Evolutionary conservation across 2,888 invertebrate species (phyloP).

Genomic region (Diarsia brunnea): DNA sequence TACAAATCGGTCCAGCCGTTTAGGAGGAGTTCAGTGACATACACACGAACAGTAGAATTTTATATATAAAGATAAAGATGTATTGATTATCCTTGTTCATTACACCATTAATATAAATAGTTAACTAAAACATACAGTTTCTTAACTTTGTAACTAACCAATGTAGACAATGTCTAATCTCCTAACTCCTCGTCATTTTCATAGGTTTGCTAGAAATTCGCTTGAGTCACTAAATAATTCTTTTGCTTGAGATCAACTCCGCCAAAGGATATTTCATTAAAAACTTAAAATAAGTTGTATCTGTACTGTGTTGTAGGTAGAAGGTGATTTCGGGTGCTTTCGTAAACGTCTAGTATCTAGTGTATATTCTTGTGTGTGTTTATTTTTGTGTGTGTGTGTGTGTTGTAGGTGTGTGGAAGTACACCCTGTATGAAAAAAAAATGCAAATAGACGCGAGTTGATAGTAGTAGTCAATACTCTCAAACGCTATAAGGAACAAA

Average conservation of each 20-base stretch:
- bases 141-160: slow-evolving; percentile 12
- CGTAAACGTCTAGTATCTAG: background rate
- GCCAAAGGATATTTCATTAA: slow-evolving; percentile 86
- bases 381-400: no score
- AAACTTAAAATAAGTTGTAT: slow-evolving; percentile 85
- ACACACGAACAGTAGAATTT: no score
- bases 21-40: no score
- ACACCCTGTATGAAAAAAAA: background rate
- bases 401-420: background rate
- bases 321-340: background rate
- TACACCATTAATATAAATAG: background rate
- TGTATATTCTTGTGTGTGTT: no score
- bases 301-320: slow-evolving; percentile 72
- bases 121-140: background rate
- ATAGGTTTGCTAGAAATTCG: slow-evolving; percentile 50
- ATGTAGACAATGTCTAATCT: slow-evolving; percentile 23
- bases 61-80: no score
- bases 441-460: background rate
- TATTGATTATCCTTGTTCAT: no score
- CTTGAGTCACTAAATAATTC: slow-evolving; percentile 77
- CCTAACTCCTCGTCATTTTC: slow-evolving; percentile 15
- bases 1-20: no score
- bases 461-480: no score
- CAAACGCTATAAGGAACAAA: background rate
- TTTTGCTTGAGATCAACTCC: slow-evolving; percentile 78